phyloP scores from a whole-genome alignment of 2,797 vertebrate genomes.

The Caiman crocodilus region DNA sequence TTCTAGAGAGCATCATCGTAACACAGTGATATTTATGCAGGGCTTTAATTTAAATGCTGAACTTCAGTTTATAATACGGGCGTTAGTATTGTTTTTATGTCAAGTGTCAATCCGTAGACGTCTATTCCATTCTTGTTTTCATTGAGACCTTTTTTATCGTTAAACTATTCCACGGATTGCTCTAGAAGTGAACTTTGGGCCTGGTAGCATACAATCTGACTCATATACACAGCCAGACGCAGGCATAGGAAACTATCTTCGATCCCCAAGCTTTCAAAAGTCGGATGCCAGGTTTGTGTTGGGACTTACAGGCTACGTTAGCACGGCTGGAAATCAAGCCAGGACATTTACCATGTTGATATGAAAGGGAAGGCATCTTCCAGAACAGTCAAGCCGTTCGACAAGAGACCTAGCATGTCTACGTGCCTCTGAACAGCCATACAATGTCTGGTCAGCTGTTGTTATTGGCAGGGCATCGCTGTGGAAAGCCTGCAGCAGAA shows the following conservation, averaged over 20 bases:
- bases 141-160: too few relatives aligned
- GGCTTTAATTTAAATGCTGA: too few relatives aligned
- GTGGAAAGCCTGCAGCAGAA: constrained; percentile 40
- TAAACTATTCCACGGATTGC: neutral
- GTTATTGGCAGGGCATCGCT: constrained; percentile 64
- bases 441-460: constrained; percentile 47
- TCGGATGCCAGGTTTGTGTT: neutral
- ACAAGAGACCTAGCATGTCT: constrained; percentile 31
- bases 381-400: neutral
- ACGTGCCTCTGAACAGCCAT: constrained; percentile 47
- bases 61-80: too few relatives aligned
- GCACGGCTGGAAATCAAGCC: neutral
- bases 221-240: neutral
- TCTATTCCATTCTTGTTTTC: too few relatives aligned
- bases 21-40: too few relatives aligned
- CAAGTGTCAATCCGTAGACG: too few relatives aligned
- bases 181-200: neutral
- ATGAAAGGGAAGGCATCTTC: neutral
- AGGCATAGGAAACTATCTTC: neutral
- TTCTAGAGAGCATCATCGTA: too few relatives aligned
- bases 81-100: too few relatives aligned
- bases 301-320: neutral
- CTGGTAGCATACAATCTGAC: neutral
- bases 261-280: neutral
- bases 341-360: neutral